Conservation (phyloP, 2,113 vertebrate species). For the Apteryx owenii region DNA sequence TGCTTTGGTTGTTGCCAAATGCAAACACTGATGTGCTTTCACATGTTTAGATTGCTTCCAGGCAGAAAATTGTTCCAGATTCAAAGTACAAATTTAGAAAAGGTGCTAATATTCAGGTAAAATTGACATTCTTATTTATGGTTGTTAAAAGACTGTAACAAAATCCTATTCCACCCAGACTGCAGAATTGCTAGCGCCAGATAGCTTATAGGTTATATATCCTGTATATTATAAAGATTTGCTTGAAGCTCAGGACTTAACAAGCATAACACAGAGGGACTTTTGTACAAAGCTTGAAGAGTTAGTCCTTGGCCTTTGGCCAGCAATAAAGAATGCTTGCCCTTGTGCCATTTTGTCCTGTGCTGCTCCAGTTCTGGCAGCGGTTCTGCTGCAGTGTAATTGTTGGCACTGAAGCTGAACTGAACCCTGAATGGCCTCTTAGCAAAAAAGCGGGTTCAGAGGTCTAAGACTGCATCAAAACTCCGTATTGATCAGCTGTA, state of each 20-base stretch:
- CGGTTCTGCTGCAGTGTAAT: slow-evolving; percentile 49
- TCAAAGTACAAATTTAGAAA: slow-evolving; percentile 6
- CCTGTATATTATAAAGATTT: slow-evolving; percentile 47
- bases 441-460: slow-evolving; percentile 48
- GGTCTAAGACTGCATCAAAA: slow-evolving; percentile 15
- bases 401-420: slow-evolving; percentile 54
- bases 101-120: slow-evolving; percentile 4
- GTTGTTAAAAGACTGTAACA: slow-evolving; percentile 1
- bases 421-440: slow-evolving; percentile 59
- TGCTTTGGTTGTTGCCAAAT: background rate
- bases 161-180: slow-evolving; percentile 3
- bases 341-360: slow-evolving; percentile 69
- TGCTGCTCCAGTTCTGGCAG: slow-evolving; percentile 60
- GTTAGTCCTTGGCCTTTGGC: slow-evolving; percentile 59
- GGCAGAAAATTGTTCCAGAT: slow-evolving; percentile 15
- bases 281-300: slow-evolving; percentile 58
- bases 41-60: slow-evolving; percentile 8
- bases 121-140: background rate
- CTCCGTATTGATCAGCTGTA: slow-evolving; percentile 58
- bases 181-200: background rate
- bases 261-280: slow-evolving; percentile 59
- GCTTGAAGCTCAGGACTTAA: slow-evolving; percentile 44
- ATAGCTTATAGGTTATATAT: background rate
- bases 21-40: slow-evolving; percentile 3
- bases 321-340: slow-evolving; percentile 70